These are phyloP conservation scores for Cephalopterus ornatus DNA, from an alignment of 2,113 vertebrate genomes.

Conservation along the genomic window DNA sequence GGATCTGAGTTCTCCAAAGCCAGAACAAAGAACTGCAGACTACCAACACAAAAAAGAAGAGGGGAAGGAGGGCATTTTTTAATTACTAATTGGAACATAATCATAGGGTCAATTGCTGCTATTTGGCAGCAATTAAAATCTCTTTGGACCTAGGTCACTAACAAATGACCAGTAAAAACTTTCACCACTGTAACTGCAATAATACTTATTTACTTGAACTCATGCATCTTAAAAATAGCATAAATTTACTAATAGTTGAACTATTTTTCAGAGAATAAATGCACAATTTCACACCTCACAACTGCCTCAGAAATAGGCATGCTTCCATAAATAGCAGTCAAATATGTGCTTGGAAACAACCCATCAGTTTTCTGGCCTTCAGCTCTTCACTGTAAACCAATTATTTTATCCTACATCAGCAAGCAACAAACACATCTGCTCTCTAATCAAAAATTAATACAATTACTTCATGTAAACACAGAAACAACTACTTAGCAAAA, in stretches of 20 bases:
- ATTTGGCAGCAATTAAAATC: background rate
- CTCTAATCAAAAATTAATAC: background rate
- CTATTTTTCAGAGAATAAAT: background rate
- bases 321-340: conserved; percentile 42
- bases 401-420: background rate
- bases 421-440: background rate
- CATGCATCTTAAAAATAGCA: background rate
- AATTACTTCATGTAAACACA: background rate
- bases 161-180: background rate
- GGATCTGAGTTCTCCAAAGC: conserved; percentile 83
- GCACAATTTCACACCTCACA: background rate
- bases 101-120: background rate
- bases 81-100: background rate
- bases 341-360: conserved; percentile 60
- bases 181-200: background rate
- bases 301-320: conserved; percentile 18
- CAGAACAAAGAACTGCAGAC: conserved; percentile 88
- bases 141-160: background rate
- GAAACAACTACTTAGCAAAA: background rate
- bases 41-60: conserved; percentile 28
- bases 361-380: conserved; percentile 21
- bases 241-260: background rate
- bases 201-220: background rate
- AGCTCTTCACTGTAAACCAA: background rate
- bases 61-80: background rate